Evolutionary conservation across 2,888 invertebrate genomes (phyloP), one percentile per base, ranked within the genome.

Genomic region (Listrodromus nycthemerus): DNA sequence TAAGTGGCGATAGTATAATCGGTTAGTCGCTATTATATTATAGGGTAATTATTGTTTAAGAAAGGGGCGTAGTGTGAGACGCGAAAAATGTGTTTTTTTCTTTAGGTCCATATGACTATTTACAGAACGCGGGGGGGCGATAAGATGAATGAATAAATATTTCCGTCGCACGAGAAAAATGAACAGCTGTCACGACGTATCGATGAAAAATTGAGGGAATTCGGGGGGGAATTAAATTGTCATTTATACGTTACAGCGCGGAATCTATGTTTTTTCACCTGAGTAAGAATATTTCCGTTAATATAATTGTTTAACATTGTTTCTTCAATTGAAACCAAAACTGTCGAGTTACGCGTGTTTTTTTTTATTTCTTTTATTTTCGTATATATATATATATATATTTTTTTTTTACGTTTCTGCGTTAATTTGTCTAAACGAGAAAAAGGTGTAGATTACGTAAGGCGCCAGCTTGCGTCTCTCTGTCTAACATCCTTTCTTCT

Each of bases 141-240:
- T 65, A 45, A 24, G 45, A 82, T 52, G 83, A 21, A 80, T 86
- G 86, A 91, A 90, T 89, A 90, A 91, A 90, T 90, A 88, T 83
- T 84, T 86, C 82, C 86, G 85, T 41, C 58, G 37, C 24, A 45
- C 33, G 70, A 70, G 61, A 52, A 82, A 82, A 82, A 70, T 27
- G 21, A 48, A 70, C 24, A 80, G 71, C 48, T 61, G 69, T 48
- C 58, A 27, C 27, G 69, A 50, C 48, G 48, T 27, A 63, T 63
- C 63, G 61, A 80, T 27, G 73, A 58, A 66, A 33, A 66, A 27
- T 27, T 27, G 58, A 24, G 21, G 13, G 13, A 24, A 13, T 24
- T 24, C 24, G 58, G 24, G 27, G 27, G 76, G 76, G 67, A 41
- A 65, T 79, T 66, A 37, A 65, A 67, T 80, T 67, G 50, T 76